These are phyloP conservation scores for Archivesica marissinica DNA, from an alignment of 1,140 invertebrate genomes.

Conservation along the genomic window DNA sequence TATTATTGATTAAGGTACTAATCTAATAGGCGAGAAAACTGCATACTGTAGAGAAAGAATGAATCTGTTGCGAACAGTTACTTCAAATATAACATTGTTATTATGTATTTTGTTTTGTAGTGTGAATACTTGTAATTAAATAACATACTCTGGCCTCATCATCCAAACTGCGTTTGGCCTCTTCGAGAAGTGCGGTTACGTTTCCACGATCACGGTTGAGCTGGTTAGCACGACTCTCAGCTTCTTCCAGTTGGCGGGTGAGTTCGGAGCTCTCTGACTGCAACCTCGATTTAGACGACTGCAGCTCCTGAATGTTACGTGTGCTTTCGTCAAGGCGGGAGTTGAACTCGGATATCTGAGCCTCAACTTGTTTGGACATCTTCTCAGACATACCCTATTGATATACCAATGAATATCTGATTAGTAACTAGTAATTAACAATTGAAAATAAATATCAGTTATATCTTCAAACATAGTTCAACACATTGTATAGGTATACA, in stretches of 20 bases:
- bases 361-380: constrained; percentile 97
- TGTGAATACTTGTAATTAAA: background rate
- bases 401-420: background rate
- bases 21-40: constrained; percentile 65
- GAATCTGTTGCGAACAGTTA: background rate
- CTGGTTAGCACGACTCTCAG: constrained; percentile 97
- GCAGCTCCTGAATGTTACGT: constrained; percentile 78
- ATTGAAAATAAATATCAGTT: background rate
- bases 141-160: constrained; percentile 93
- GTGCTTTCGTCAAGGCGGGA: constrained; percentile 91
- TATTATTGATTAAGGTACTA: background rate
- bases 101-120: background rate
- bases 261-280: constrained; percentile 97
- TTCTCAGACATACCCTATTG: constrained; percentile 95
- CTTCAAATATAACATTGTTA: background rate
- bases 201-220: constrained; percentile 98
- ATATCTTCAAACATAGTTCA: background rate
- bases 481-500: no score
- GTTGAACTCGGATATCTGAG: constrained; percentile 97
- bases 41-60: background rate
- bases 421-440: background rate
- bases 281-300: constrained; percentile 71
- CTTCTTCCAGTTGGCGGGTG: constrained; percentile 94
- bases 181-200: constrained; percentile 96
- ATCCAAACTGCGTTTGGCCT: constrained; percentile 98